phyloP scores from a whole-genome alignment of 2,113 vertebrate species.

The Psilopogon haemacephalus region DNA sequence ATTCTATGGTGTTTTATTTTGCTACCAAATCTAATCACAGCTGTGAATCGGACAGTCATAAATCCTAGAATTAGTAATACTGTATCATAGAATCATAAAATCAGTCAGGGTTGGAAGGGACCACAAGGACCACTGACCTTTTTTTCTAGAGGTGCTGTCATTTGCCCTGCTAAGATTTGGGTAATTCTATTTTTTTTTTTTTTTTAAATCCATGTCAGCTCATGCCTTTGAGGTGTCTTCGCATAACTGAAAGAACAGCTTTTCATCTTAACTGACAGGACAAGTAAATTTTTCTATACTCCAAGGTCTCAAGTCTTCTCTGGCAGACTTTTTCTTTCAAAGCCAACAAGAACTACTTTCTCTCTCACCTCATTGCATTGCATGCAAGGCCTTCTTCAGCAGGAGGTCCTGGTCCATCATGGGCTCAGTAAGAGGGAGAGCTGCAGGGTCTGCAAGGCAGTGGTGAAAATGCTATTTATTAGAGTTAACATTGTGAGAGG shows the following conservation, averaged over 20 bases:
- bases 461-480: neutral
- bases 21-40: neutral
- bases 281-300: neutral
- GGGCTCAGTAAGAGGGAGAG: neutral
- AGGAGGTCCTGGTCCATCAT: neutral
- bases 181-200: neutral
- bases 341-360: neutral
- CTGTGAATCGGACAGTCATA: neutral
- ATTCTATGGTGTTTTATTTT: neutral
- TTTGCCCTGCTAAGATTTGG: neutral
- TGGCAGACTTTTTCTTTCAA: fast-evolving
- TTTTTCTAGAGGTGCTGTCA: fast-evolving
- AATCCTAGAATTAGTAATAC: neutral
- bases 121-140: no score
- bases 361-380: neutral
- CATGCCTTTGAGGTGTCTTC: neutral
- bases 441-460: neutral
- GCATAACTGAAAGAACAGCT: neutral
- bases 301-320: neutral
- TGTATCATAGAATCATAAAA: no score
- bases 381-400: neutral
- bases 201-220: fast-evolving
- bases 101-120: no score
- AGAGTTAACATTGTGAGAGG: neutral
- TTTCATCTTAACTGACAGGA: neutral